Percentiles rank a stretch among this genome's conserved stretches.
phyloP scores from a whole-genome alignment of 2,797 vertebrate species.

The Nasua narica region DNA sequence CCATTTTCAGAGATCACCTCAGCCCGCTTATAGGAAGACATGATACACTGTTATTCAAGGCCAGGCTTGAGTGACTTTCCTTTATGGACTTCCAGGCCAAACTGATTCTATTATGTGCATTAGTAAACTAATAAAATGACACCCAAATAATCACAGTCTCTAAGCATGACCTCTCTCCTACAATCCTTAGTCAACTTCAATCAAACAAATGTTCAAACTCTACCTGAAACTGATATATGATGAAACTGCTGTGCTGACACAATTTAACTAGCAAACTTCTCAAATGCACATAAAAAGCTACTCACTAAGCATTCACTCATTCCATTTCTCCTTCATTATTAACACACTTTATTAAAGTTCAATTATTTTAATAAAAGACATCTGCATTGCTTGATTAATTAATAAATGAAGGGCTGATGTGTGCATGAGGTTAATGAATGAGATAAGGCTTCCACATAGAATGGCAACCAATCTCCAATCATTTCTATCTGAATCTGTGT shows the following conservation, averaged over 20 bases:
- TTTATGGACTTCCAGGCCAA: background rate
- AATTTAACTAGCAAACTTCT: background rate
- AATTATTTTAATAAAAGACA: constrained; percentile 58
- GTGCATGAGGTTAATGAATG: background rate
- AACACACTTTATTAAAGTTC: constrained; percentile 42
- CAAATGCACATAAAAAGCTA: background rate
- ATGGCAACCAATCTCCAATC: background rate
- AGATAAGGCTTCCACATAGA: background rate
- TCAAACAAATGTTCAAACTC: background rate
- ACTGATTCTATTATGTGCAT: background rate
- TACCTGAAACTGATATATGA: background rate
- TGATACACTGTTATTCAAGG: background rate
- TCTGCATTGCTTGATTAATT: constrained; percentile 28
- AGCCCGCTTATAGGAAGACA: background rate
- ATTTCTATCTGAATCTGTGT: background rate
- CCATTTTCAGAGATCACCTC: background rate
- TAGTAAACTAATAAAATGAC: constrained; percentile 8
- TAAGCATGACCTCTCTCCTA: background rate
- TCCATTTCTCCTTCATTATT: constrained; percentile 43
- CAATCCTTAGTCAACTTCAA: background rate
- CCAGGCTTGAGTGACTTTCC: background rate
- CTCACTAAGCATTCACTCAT: constrained; percentile 18
- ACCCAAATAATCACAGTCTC: background rate
- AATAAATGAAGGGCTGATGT: background rate
- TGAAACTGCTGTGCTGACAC: constrained; percentile 18